Percentiles rank a stretch among this genome's conserved stretches.
These are phyloP conservation scores for Serripes groenlandicus DNA, from an alignment of 2,888 invertebrate genomes.

Conservation along the genomic window DNA sequence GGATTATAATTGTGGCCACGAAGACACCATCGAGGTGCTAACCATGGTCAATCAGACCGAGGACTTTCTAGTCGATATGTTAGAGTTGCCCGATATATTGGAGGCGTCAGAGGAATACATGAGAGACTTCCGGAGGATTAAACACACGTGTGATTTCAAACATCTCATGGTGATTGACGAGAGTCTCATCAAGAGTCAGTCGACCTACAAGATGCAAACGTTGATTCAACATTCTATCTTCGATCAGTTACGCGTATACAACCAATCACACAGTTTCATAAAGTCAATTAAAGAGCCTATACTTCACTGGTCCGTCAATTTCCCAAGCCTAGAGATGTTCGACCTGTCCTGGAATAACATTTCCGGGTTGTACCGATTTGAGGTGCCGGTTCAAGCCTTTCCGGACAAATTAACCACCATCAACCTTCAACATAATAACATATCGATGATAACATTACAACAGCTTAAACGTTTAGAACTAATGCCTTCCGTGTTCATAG, in stretches of 20 bases:
- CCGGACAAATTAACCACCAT: slow-evolving; percentile 54
- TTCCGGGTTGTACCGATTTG: slow-evolving; percentile 64
- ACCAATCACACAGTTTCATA: slow-evolving; percentile 63
- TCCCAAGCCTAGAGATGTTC: slow-evolving; percentile 69
- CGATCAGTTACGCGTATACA: slow-evolving; percentile 65
- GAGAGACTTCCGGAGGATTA: slow-evolving; percentile 43
- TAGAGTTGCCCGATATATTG: slow-evolving; percentile 12
- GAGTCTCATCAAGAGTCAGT: slow-evolving; percentile 57
- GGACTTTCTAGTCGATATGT: slow-evolving; percentile 35
- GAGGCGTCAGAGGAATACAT: slow-evolving; percentile 50
- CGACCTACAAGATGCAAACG: slow-evolving; percentile 67
- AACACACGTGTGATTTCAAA: slow-evolving; percentile 64
- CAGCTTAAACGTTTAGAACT: slow-evolving; percentile 63
- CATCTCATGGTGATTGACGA: slow-evolving; percentile 68
- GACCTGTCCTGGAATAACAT: slow-evolving; percentile 76
- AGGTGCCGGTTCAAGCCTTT: slow-evolving; percentile 46
- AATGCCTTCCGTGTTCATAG: slow-evolving; percentile 70
- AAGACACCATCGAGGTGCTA: slow-evolving; percentile 54
- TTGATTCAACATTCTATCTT: slow-evolving; percentile 65
- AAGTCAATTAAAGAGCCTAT: slow-evolving; percentile 61
- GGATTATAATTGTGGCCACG: slow-evolving; percentile 68
- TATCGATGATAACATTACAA: slow-evolving; percentile 62
- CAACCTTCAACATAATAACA: slow-evolving; percentile 71
- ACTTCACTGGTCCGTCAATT: slow-evolving; percentile 71
- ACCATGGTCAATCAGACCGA: slow-evolving; percentile 58